phyloP scores from a whole-genome alignment of 2,797 vertebrate genomes.

The Vultur gryphus region DNA sequence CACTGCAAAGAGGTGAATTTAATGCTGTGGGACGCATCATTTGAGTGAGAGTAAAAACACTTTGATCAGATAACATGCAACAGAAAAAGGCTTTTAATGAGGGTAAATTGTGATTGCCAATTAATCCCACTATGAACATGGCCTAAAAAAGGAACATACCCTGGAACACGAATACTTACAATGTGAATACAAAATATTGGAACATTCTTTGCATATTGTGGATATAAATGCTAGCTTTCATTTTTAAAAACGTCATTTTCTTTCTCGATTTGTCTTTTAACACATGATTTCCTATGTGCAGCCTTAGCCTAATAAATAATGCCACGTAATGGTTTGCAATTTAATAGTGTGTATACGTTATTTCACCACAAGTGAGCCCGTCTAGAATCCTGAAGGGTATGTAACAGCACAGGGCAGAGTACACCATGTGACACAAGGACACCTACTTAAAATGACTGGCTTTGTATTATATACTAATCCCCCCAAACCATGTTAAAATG shows the following conservation, averaged over 20 bases:
- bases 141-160: background rate
- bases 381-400: background rate
- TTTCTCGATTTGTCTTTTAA: background rate
- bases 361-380: background rate
- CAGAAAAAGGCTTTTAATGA: background rate
- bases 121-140: background rate
- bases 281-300: background rate
- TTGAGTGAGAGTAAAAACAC: background rate
- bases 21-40: background rate
- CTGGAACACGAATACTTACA: background rate
- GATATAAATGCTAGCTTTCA: background rate
- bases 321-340: background rate
- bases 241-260: background rate
- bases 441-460: background rate
- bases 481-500: background rate
- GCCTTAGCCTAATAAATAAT: background rate
- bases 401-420: background rate
- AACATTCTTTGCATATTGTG: background rate
- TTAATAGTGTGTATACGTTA: background rate
- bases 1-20: background rate
- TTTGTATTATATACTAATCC: background rate
- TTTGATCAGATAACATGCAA: background rate
- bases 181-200: background rate
- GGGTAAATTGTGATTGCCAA: background rate
- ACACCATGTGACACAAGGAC: background rate